Evolutionary conservation across 2,113 vertebrate species (phyloP), one percentile per base, ranked within the genome.

Genomic region (Perccottus glenii): DNA sequence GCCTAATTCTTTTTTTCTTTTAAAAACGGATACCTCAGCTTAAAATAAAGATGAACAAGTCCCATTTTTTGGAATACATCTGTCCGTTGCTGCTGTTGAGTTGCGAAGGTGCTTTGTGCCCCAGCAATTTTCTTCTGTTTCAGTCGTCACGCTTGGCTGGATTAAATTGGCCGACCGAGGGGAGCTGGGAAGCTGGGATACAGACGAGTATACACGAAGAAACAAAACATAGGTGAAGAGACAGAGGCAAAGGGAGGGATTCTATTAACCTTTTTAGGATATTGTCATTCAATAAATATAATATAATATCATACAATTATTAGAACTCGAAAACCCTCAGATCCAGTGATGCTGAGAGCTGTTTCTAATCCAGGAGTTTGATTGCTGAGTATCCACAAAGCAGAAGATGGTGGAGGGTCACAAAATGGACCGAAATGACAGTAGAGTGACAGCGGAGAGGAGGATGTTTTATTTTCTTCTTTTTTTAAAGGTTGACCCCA

Each of bases 31-130:
- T 71, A 64, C 27, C 64, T 36, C 51, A 42, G 14, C 50, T 66
- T 49, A 77, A 81, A 82, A 84, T 77, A 81, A 74, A 86, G 51
- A 60, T 0, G 10, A n/a, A 35, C 64, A 63, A 49, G 58, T 32
- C 46, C 61, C 32, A 38, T 53, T 72, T 78, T 48, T 49, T 70
- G 12, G 32, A 6, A 35, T 74, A 60, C 14, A 42, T 61, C 49
- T 33, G 56, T 6, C 51, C 40, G 44, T 7, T 6, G 14, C 15
- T 32, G 43, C 44, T 44, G 27, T 53, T 63, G 15, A 45, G 43
- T 38, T 44, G 27, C 58, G 60, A 11, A 45, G 2, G 58, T 60
- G 46, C 35, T 51, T 47, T 11, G n/a, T 43, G 53, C 33, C 35
- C 43, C 11, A 10, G 19, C 47, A 66, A 64, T 68, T 63, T 8